phyloP scores from a whole-genome alignment of 2,113 vertebrate species.

The Gorsachius goisagi region DNA sequence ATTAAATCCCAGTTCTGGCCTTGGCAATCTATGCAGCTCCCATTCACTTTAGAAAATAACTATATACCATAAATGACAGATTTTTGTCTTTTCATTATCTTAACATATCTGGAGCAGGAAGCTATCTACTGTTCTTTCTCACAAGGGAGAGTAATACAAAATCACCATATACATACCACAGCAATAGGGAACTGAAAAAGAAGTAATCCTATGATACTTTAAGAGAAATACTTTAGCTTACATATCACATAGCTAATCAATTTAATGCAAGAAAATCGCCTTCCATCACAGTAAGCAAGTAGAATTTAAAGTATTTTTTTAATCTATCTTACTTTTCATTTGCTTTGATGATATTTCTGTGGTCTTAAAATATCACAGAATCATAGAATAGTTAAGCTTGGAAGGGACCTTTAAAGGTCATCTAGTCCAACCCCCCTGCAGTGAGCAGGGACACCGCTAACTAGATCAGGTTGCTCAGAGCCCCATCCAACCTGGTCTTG shows the following conservation, averaged over 20 bases:
- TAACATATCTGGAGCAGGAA: background rate
- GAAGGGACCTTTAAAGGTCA: too few relatives aligned
- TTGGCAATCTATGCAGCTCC: background rate
- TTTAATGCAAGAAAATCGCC: background rate
- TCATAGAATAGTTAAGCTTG: too few relatives aligned
- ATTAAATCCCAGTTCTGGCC: background rate
- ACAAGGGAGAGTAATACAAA: background rate
- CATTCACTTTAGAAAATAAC: background rate
- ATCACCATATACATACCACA: background rate
- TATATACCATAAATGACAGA: background rate
- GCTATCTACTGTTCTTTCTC: background rate
- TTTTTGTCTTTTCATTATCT: background rate
- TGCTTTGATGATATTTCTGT: background rate
- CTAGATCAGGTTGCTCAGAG: too few relatives aligned
- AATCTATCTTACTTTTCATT: background rate
- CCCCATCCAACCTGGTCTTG: too few relatives aligned
- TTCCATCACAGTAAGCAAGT: background rate
- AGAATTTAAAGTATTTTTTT: background rate
- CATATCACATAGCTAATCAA: background rate
- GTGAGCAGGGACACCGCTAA: too few relatives aligned
- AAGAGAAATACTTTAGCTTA: background rate
- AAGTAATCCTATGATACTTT: background rate
- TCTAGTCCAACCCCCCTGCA: too few relatives aligned
- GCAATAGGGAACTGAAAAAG: background rate
- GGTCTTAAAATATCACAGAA: background rate